These are phyloP conservation scores for Drosophila birchii DNA, from an alignment of 2,888 invertebrate species.

Conservation along the genomic window DNA sequence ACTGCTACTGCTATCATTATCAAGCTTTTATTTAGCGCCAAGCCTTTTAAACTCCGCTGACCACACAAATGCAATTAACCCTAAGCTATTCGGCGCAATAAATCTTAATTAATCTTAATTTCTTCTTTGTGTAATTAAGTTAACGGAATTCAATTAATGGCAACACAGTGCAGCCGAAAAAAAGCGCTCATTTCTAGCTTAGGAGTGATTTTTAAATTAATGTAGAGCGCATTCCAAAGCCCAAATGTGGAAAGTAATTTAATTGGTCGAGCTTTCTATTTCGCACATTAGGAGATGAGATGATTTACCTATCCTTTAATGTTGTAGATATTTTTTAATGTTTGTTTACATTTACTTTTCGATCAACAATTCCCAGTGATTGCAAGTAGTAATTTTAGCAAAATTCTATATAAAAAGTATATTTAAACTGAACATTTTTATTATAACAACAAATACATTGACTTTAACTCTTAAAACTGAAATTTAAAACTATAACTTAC, in stretches of 20 bases:
- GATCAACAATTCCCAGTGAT: background rate
- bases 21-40: slow-evolving; percentile 27
- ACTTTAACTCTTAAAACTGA: background rate
- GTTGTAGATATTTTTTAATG: background rate
- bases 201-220: slow-evolving; percentile 36
- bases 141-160: slow-evolving; percentile 42
- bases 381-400: too few relatives aligned
- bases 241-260: background rate
- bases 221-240: slow-evolving; percentile 1
- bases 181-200: slow-evolving; percentile 17
- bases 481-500: slow-evolving; percentile 10
- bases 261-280: background rate
- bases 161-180: slow-evolving; percentile 28
- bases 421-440: background rate
- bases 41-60: slow-evolving; percentile 33
- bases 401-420: background rate
- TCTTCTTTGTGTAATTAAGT: slow-evolving; percentile 39
- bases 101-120: slow-evolving; percentile 50
- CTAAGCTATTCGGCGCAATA: slow-evolving; percentile 39
- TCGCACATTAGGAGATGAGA: background rate
- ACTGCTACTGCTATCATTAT: slow-evolving; percentile 24
- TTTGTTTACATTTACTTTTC: background rate
- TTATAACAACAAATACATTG: background rate
- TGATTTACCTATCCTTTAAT: background rate
- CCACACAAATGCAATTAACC: slow-evolving; percentile 47